These are phyloP conservation scores for Charina bottae DNA, from an alignment of 2,113 vertebrate species.

Conservation along the genomic window DNA sequence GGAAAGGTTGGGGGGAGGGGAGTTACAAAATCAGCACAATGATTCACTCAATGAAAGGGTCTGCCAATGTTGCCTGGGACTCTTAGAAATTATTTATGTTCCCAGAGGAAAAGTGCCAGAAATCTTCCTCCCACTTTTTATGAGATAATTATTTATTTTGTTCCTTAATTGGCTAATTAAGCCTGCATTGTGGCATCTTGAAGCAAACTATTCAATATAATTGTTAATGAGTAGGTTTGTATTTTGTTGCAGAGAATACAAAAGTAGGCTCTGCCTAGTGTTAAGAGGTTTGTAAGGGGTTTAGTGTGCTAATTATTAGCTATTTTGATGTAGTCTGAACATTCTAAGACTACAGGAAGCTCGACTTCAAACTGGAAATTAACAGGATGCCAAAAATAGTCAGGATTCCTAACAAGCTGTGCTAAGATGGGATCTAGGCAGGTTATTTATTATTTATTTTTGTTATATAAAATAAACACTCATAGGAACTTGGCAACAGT, in stretches of 20 bases:
- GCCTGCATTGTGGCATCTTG: constrained; percentile 4
- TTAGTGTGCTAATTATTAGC: constrained; percentile 27
- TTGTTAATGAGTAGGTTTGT: constrained; percentile 41
- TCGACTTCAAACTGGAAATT: constrained; percentile 15
- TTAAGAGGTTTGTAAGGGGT: constrained; percentile 3
- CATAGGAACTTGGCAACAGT: neutral
- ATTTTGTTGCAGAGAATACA: constrained; percentile 9
- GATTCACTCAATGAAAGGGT: constrained; percentile 6
- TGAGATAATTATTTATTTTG: constrained; percentile 26
- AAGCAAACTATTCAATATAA: constrained; percentile 39
- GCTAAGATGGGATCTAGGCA: neutral
- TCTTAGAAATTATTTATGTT: constrained; percentile 31
- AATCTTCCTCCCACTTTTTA: constrained; percentile 14
- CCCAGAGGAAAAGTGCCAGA: neutral
- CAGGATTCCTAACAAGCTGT: neutral
- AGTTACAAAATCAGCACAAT: neutral
- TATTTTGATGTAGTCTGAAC: constrained; percentile 30
- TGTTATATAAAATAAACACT: neutral
- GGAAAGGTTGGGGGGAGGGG: too few species aligned
- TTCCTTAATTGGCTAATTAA: constrained; percentile 46
- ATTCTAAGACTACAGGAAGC: constrained; percentile 10
- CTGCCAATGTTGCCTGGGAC: neutral
- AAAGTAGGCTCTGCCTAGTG: constrained; percentile 1
- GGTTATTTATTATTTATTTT: neutral
- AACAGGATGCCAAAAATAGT: constrained; percentile 11